Evolutionary conservation across 2,113 vertebrate genomes (phyloP).

Genomic region (Neogobius melanostomus): DNA sequence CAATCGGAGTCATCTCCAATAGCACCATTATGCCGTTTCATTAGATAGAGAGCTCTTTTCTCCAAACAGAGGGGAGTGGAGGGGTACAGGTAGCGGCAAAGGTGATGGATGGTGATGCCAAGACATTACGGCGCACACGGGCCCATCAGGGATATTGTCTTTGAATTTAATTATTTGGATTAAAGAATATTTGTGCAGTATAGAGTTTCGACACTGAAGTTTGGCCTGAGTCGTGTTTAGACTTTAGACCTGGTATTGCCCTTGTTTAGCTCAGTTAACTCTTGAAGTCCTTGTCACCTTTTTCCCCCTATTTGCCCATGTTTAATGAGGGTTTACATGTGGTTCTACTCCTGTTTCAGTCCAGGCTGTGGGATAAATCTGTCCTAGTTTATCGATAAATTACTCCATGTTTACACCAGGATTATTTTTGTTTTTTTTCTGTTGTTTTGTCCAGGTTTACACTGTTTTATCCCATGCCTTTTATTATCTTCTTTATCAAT

Average conservation of each 20-base stretch:
- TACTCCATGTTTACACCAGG: too few relatives aligned
- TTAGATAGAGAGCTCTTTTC: slow-evolving; percentile 59
- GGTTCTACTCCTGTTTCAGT: not conserved
- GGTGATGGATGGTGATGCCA: slow-evolving; percentile 70
- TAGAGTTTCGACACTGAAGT: not conserved
- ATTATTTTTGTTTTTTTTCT: too few relatives aligned
- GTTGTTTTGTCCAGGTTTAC: too few relatives aligned
- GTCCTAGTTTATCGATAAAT: too few relatives aligned
- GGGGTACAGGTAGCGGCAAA: slow-evolving; percentile 39
- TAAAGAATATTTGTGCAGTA: not conserved
- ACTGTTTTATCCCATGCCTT: too few relatives aligned
- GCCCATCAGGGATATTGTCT: slow-evolving; percentile 62
- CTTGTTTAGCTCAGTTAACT: not conserved
- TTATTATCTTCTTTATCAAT: too few relatives aligned
- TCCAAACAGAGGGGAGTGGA: slow-evolving; percentile 43
- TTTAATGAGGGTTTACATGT: not conserved
- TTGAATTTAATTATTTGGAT: slow-evolving; percentile 1
- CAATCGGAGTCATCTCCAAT: slow-evolving; percentile 67
- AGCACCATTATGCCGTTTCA: slow-evolving; percentile 68
- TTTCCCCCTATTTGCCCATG: too few relatives aligned
- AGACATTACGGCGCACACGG: slow-evolving; percentile 72
- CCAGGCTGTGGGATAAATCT: too few relatives aligned
- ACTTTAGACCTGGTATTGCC: not conserved
- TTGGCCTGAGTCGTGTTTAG: not conserved
- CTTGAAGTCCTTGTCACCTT: not conserved